phyloP scores from a whole-genome alignment of 1,140 invertebrate genomes.

The Aphaenogaster rudis region DNA sequence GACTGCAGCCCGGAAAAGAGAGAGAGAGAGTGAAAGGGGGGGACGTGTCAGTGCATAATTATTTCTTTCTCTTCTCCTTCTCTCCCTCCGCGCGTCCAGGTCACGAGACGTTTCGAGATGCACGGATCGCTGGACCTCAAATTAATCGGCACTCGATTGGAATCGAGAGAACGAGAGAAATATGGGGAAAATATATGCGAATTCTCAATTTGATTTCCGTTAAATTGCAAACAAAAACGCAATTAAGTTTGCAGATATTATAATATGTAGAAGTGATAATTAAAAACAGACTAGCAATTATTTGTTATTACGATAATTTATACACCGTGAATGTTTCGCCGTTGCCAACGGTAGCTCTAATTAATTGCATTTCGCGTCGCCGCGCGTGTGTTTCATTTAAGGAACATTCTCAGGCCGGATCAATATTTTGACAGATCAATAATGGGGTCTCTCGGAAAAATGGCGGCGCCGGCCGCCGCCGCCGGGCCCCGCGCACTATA shows the following conservation, averaged over 20 bases:
- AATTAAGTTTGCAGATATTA: conserved; percentile 44
- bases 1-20: neutral
- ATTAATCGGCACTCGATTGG: conserved; percentile 15
- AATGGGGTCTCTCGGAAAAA: conserved; percentile 23
- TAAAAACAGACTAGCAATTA: conserved; percentile 22
- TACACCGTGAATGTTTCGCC: neutral
- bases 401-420: conserved; percentile 7
- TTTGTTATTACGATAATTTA: conserved; percentile 41
- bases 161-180: neutral
- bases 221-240: conserved; percentile 25
- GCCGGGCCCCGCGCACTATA: conserved; percentile 42
- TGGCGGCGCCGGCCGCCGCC: conserved; percentile 1
- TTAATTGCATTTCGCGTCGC: conserved; percentile 28
- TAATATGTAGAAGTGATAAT: conserved; percentile 30
- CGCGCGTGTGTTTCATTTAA: neutral
- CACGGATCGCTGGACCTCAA: neutral
- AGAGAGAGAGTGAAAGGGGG: neutral
- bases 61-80: neutral
- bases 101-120: neutral
- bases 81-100: neutral
- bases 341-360: neutral
- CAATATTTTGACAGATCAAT: conserved; percentile 56
- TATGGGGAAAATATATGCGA: neutral
- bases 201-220: conserved; percentile 21
- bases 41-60: conserved; percentile 42